Base-by-base conservation (phyloP, 2,888 invertebrate species). In the Congeria kusceri region DNA sequence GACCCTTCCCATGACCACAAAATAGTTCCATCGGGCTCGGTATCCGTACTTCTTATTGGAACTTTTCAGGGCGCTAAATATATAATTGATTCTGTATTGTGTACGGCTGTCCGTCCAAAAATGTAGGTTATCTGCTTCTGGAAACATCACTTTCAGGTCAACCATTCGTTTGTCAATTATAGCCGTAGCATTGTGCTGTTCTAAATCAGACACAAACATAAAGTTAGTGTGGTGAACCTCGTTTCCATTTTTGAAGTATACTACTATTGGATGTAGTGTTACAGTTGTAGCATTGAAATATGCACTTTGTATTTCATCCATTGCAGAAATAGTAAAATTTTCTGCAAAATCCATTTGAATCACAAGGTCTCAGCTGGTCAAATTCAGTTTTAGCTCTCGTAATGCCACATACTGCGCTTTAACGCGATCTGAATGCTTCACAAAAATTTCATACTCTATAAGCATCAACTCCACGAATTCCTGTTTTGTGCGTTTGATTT, bases 51-150 rank as follows among this genome's bases (percentile, higher is more conserved):
- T 7, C 9, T 64, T 39, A 18, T 47, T 2, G 59, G 74, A 77
- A 1, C 67, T 61, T 5, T 64, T n/a, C n/a, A 82, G 32, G 1
- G 63, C 27, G 27, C 63, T 29, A 28, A 86, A 86, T 9, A 84
- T 83, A 53, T 57, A 75, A 13, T 63, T 57, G 28, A 83, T 84
- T 27, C 80, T 29, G 63, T 85, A 84, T 29, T 86, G 84, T 13
- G 78, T 69, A n/a, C 77, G 86, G 58, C 73, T 75, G 29, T 84
- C 82, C n/a, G 84, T 85, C 82, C 82, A 84, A 69, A 77, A 82
- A 27, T 82, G 76, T 20, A 75, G 4, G 4, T 5, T 58, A 13
- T 23, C 20, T 7, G 49, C 20, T n/a, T 44, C 20, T 0, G 63
- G 80, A 3, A 67, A 49, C 13, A 27, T 32, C 29, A 58, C 49